Conservation (phyloP, 2,797 vertebrate species). For the Lutjanus campechanus region DNA sequence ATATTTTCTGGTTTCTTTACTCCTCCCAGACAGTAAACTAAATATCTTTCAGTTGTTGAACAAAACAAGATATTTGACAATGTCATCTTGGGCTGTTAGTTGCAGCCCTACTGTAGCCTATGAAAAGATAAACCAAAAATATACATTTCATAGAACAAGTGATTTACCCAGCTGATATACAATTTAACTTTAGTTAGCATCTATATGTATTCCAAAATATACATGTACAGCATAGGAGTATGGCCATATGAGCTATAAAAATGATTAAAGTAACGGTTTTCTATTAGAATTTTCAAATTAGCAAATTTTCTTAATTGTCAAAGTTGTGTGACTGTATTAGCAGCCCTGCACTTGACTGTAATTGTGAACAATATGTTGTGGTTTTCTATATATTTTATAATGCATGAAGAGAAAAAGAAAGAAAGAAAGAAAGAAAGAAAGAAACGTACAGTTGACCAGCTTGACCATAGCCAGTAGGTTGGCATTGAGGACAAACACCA, state of each 20-base stretch:
- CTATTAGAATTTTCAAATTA: not conserved
- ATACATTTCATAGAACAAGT: not conserved
- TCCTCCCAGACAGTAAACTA: too few relatives aligned
- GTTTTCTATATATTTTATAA: not conserved
- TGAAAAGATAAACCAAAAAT: not conserved
- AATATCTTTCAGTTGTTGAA: too few relatives aligned
- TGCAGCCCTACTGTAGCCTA: not conserved
- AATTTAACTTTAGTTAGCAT: not conserved
- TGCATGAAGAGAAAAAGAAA: not conserved
- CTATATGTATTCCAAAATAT: not conserved
- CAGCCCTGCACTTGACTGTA: not conserved
- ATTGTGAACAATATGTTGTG: not conserved
- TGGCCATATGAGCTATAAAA: not conserved
- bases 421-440: constrained; percentile 1
- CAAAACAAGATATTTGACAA: too few relatives aligned
- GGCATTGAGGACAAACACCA: constrained; percentile 99
- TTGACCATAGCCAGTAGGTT: constrained; percentile 99
- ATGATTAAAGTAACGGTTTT: not conserved
- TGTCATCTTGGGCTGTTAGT: too few relatives aligned
- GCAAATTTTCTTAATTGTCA: not conserved
- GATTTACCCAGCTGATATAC: not conserved
- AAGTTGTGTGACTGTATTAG: not conserved
- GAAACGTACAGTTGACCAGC: constrained; percentile 94
- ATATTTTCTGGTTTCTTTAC: too few relatives aligned
- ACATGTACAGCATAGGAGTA: not conserved